Evolutionary conservation across 2,113 vertebrate genomes (phyloP).

Genomic region (Microcebus tavaratra): DNA sequence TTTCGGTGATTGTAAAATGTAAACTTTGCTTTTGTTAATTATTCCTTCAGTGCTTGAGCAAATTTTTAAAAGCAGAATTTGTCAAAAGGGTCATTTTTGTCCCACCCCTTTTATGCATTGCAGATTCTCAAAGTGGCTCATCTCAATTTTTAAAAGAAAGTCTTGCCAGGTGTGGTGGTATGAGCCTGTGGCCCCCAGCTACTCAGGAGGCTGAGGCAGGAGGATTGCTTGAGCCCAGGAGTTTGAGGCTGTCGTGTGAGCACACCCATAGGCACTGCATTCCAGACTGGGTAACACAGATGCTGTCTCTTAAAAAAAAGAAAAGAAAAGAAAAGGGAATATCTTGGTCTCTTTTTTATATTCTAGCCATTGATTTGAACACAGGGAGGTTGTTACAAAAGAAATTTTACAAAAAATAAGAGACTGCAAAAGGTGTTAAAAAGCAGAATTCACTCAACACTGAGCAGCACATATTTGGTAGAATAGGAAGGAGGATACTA

Average conservation of each 20-base stretch:
- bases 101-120: conserved; percentile 54
- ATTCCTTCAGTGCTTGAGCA: conserved; percentile 51
- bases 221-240: background rate
- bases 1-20: conserved; percentile 68
- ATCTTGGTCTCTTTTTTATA: conserved; percentile 48
- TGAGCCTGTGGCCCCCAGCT: background rate
- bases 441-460: conserved; percentile 32
- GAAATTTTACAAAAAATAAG: background rate
- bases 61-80: conserved; percentile 52
- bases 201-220: background rate
- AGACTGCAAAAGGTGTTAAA: conserved; percentile 32
- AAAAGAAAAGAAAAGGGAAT: background rate
- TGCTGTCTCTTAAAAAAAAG: background rate
- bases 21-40: conserved; percentile 63
- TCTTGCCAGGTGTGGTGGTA: background rate
- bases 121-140: conserved; percentile 51
- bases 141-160: conserved; percentile 52
- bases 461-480: background rate
- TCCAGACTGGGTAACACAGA: background rate
- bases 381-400: conserved; percentile 29
- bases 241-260: background rate
- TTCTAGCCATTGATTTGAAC: conserved; percentile 55
- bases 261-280: background rate
- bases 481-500: background rate
- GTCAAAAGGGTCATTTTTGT: conserved; percentile 62